phyloP scores from a whole-genome alignment of 2,113 vertebrate species.

The Gobio gobio region DNA sequence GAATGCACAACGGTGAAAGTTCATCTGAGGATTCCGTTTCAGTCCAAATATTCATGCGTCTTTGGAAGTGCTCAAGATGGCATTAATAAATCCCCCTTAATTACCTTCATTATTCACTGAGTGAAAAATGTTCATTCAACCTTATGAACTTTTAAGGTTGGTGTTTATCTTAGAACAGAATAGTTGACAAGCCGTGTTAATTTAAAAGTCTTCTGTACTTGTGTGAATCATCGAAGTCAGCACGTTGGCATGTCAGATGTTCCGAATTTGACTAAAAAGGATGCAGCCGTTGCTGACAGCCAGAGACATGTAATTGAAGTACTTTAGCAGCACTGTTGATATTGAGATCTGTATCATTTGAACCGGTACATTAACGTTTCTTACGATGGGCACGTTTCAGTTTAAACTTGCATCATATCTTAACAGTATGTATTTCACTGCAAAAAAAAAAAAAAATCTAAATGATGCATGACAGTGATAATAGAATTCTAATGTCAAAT shows the following conservation, averaged over 20 bases:
- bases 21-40: constrained; percentile 68
- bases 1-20: constrained; percentile 73
- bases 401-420: neutral
- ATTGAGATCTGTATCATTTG: neutral
- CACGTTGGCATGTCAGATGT: constrained; percentile 9
- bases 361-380: neutral
- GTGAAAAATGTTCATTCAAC: constrained; percentile 41
- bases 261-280: neutral
- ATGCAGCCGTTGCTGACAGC: neutral
- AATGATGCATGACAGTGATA: neutral
- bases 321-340: neutral
- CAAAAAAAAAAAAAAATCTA: neutral
- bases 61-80: constrained; percentile 34
- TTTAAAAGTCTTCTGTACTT: constrained; percentile 44
- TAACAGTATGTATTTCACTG: neutral
- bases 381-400: neutral
- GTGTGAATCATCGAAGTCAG: constrained; percentile 31
- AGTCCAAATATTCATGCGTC: constrained; percentile 46
- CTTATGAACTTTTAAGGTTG: constrained; percentile 57
- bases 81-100: constrained; percentile 46
- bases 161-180: constrained; percentile 32
- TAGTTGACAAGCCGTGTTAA: constrained; percentile 30
- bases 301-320: neutral
- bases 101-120: constrained; percentile 37
- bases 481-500: neutral